Percentiles rank a stretch among this genome's conserved stretches.
Evolutionary conservation across 2,797 vertebrate genomes (phyloP).

Genomic region (Protosalanx chinensis): DNA sequence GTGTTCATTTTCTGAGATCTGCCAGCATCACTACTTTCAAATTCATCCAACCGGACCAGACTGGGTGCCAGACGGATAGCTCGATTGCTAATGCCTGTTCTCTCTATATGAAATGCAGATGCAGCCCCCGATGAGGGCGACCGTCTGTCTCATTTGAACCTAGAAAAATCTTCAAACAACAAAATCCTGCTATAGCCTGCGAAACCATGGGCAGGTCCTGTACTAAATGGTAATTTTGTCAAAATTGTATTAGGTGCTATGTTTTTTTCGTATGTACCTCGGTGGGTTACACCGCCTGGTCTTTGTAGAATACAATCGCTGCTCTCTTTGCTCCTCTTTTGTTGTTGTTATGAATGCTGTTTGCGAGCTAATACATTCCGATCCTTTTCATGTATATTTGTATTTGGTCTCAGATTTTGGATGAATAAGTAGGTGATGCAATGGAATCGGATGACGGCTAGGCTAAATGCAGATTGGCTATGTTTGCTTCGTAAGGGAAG

Average conservation of each 20-base stretch:
- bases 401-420: neutral
- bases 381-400: neutral
- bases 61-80: constrained; percentile 53
- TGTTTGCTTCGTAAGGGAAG: neutral
- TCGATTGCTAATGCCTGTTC: constrained; percentile 44
- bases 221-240: constrained; percentile 47
- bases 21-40: constrained; percentile 21
- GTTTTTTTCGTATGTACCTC: constrained; percentile 11
- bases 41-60: constrained; percentile 31
- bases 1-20: neutral
- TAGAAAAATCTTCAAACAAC: constrained; percentile 17
- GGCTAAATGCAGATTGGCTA: neutral
- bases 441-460: neutral
- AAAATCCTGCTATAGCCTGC: constrained; percentile 25
- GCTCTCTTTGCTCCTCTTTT: constrained; percentile 29
- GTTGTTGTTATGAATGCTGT: constrained; percentile 24
- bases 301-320: constrained; percentile 30
- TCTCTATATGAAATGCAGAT: constrained; percentile 53
- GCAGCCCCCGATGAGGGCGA: constrained; percentile 44
- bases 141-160: constrained; percentile 41
- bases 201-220: constrained; percentile 52
- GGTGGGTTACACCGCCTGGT: neutral
- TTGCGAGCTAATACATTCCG: neutral
- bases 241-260: neutral
- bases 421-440: neutral